Evolutionary conservation across 1,140 invertebrate species (phyloP).

Genomic region (Ips nitidus): DNA sequence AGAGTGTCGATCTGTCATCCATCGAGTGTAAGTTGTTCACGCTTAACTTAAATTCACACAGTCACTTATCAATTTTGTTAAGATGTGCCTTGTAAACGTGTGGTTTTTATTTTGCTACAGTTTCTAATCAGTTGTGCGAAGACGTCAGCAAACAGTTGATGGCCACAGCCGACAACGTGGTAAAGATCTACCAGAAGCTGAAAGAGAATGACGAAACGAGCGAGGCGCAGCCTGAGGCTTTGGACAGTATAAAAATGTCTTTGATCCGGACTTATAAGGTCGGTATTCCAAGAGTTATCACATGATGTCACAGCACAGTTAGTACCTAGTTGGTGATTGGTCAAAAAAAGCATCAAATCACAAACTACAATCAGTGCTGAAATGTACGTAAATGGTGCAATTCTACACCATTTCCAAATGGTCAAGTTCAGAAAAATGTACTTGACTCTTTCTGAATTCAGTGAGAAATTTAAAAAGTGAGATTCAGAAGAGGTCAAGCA

Average conservation of each 20-base stretch:
- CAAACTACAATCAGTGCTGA: no score
- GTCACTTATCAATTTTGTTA: not conserved
- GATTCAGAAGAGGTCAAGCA: no score
- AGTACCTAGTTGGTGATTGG: no score
- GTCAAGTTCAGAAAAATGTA: no score
- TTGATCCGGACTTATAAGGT: conserved; percentile 58
- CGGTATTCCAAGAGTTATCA: not conserved
- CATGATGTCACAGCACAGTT: not conserved
- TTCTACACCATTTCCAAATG: no score
- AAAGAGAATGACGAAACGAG: conserved; percentile 49
- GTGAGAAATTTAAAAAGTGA: no score
- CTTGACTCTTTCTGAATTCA: no score
- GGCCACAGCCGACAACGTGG: conserved; percentile 64
- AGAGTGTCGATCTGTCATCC: conserved; percentile 41
- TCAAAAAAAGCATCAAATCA: no score
- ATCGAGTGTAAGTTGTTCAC: conserved; percentile 43
- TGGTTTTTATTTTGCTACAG: conserved; percentile 49
- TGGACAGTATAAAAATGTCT: conserved; percentile 58
- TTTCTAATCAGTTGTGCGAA: conserved; percentile 64
- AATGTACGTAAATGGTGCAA: no score
- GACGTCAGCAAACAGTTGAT: conserved; percentile 66
- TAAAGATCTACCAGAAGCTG: conserved; percentile 64
- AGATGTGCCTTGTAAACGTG: no score
- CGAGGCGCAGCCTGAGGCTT: conserved; percentile 51
- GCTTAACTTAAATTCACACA: not conserved